Conservation (phyloP, 2,113 vertebrate species). For the Bucco capensis region DNA sequence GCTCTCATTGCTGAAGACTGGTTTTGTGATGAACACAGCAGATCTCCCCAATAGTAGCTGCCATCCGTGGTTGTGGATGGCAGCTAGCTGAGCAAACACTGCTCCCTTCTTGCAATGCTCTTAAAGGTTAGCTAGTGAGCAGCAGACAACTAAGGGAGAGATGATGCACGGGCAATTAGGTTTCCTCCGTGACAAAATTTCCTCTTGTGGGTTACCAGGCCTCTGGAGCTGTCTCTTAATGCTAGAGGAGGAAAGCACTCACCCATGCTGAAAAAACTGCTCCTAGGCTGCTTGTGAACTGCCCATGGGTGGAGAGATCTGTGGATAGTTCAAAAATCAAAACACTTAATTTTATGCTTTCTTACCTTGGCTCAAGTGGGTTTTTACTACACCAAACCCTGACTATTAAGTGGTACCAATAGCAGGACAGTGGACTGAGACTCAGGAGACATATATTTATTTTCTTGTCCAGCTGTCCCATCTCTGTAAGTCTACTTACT, state of each 20-base stretch:
- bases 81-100: neutral
- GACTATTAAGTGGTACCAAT: neutral
- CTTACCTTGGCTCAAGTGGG: neutral
- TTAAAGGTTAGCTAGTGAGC: neutral
- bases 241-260: neutral
- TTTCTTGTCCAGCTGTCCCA: neutral
- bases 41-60: accelerated
- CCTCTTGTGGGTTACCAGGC: neutral
- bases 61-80: neutral
- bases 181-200: neutral
- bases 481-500: neutral
- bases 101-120: neutral
- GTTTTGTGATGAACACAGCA: neutral
- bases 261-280: neutral
- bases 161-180: accelerated
- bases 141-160: neutral
- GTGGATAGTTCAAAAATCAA: neutral
- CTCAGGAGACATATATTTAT: neutral
- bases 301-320: neutral
- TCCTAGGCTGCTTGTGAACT: neutral
- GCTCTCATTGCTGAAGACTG: neutral
- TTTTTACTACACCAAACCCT: neutral
- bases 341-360: neutral
- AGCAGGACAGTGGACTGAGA: neutral
- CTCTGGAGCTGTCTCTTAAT: neutral